Evolutionary conservation across 2,113 vertebrate species (phyloP).

Genomic region (Uropsilus gracilis): DNA sequence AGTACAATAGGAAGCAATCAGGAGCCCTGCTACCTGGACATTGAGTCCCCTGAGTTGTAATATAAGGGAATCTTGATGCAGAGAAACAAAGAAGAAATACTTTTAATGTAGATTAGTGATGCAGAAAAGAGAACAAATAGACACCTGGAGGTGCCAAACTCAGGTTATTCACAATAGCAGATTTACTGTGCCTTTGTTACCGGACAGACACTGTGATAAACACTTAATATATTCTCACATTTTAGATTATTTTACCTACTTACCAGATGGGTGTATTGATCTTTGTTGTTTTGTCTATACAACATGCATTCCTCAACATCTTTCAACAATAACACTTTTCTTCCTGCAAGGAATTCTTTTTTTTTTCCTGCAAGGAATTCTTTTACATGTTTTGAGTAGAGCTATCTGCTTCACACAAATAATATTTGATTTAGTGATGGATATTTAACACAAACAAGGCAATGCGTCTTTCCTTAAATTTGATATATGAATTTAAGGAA

Average conservation of each 20-base stretch:
- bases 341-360: neutral
- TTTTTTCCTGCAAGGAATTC: neutral
- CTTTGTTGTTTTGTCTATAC: neutral
- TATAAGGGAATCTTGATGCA: neutral
- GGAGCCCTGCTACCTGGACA: conserved; percentile 17
- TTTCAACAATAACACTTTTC: neutral
- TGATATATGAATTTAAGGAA: neutral
- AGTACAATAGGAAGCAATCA: neutral
- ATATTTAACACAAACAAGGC: neutral
- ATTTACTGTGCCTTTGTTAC: neutral
- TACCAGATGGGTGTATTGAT: neutral
- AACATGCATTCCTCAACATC: neutral
- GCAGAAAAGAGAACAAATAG: neutral
- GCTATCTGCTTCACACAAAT: too few species aligned
- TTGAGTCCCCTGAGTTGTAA: neutral
- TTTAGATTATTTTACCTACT: neutral
- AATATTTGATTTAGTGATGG: neutral
- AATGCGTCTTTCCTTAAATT: neutral
- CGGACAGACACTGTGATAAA: neutral
- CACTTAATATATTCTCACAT: neutral
- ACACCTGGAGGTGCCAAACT: neutral
- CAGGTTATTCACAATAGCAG: neutral
- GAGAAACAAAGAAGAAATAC: conserved; percentile 22
- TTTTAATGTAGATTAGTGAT: neutral
- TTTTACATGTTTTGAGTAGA: neutral